Evolutionary conservation across 2,888 invertebrate species (phyloP), one percentile per base, ranked within the genome.

Genomic region (Drosophila neutralis): DNA sequence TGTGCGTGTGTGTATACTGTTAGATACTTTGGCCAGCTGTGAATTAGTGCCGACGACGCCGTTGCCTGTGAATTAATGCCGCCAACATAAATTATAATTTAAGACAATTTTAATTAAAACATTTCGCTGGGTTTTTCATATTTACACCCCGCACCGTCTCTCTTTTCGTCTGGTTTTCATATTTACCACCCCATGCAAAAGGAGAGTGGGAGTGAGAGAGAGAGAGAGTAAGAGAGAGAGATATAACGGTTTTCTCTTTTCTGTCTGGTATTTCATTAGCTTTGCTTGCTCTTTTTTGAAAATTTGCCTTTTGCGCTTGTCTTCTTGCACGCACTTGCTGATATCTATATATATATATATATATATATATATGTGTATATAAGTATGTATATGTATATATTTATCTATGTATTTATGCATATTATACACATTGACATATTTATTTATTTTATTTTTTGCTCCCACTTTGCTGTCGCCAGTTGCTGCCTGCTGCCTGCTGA

Each of bases 81-180:
- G 78, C 72, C 80, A 86, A 73, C 87, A 86, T 89, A 87, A 89
- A 87, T 89, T 87, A 87, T 79, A 83, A 89, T 76, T 84, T 76
- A 89, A 86, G 82, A 84, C 89, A 82, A 87, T 89, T 87, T 89
- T 83, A 85, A 87, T 85, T 87, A 89, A 85, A 88, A 71, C 83
- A 84, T 86, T 83, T 82, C 72, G 56, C 65, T 85, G 68, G 70
- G 76, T 58, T 71, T 71, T 70, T 73, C 73, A 69, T 66, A 57
- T 54, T 66, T 40, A 36, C 36, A 36, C 36, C 36, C 36, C 33
- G 33, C 33, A 33, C 33, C 33, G 0, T 33, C 33, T 4, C 33
- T 11, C 10, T 10, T 33, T 33, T 33, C 33, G 33, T 10, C 10
- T 33, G 33, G 4, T 33, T 33, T 33, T 33, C 33, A 33, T 33